Base-by-base conservation (phyloP, 2,888 invertebrate species). In the Nymphalis urticae region DNA sequence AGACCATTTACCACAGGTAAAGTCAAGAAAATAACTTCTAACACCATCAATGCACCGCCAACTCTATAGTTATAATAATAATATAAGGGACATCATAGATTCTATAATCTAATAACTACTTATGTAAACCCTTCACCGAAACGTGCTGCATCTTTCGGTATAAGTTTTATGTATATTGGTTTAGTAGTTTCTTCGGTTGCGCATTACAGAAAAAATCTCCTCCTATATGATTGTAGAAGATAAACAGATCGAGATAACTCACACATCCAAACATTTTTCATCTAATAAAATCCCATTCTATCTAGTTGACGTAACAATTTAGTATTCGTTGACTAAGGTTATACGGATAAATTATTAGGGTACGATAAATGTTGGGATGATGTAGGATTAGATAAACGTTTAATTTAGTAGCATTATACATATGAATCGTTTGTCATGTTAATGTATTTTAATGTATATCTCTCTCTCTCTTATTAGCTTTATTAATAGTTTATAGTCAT, bases 221-320 rank as follows among this genome's bases (percentile, higher is more conserved):
- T 42, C 13, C 13, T 32, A 9, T n/a, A 53, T 74, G 65, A 68
- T 51, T 65, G 64, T 61, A 60, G 60, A 63, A 63, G 76, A 76
- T 76, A 77, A 71, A 76, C 76, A 75, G 75, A 74, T 67, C 51
- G 48, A 50, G 54, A 72, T 75, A 75, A 76, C 76, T 76, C 63
- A 68, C 64, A 62, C 54, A 62, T 42, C 42, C 62, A n/a, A 63
- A 42, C 61, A 58, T 7, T 48, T 58, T 47, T 32, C 48, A 10
- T 68, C 54, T n/a, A 64, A 27, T 48, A 58, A 58, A 58, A 58
- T 19, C 58, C 19, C 47, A 27, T 48, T 42, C 54, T 62, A 68
- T 59, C 62, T 67, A 48, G 58, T 53, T 60, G 65, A 69, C 27
- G 69, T 68, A 62, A 51, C 62, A 68, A 59, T 64, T 65, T 48